Evolutionary conservation across 2,797 vertebrate species (phyloP).

Genomic region (Gymnocypris eckloni): DNA sequence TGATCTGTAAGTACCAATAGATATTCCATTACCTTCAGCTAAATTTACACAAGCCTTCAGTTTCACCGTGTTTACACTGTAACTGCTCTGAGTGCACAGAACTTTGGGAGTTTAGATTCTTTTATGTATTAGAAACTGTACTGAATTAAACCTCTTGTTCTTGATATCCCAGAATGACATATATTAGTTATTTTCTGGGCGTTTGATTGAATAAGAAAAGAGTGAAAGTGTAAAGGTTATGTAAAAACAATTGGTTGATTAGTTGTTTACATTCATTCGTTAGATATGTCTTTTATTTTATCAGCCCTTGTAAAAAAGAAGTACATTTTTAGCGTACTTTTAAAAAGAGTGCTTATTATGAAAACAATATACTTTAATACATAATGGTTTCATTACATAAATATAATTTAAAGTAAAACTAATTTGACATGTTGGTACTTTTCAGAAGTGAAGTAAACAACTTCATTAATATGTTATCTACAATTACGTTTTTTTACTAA

Average conservation of each 20-base stretch:
- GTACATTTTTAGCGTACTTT: neutral
- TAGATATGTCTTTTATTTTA: neutral
- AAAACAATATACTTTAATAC: neutral
- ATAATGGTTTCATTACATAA: neutral
- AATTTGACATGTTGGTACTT: neutral
- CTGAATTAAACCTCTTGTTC: neutral
- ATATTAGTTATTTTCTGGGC: neutral
- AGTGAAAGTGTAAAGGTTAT: neutral
- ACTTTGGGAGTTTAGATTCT: neutral
- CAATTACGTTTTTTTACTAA: no score
- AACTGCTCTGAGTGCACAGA: neutral
- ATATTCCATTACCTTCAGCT: neutral
- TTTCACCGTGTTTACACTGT: neutral
- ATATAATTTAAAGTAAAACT: neutral
- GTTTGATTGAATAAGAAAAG: neutral
- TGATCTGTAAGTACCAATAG: conserved; percentile 90
- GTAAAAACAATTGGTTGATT: neutral
- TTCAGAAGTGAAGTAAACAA: neutral
- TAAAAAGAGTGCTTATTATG: neutral
- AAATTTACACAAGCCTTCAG: neutral
- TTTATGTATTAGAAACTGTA: neutral
- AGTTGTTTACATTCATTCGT: neutral
- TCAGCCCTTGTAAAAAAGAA: neutral
- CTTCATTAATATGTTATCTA: neutral
- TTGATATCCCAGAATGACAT: neutral